Evolutionary conservation across 2,888 invertebrate genomes (phyloP), one percentile per base, ranked within the genome.

Genomic region (Gastrophysa polygoni): DNA sequence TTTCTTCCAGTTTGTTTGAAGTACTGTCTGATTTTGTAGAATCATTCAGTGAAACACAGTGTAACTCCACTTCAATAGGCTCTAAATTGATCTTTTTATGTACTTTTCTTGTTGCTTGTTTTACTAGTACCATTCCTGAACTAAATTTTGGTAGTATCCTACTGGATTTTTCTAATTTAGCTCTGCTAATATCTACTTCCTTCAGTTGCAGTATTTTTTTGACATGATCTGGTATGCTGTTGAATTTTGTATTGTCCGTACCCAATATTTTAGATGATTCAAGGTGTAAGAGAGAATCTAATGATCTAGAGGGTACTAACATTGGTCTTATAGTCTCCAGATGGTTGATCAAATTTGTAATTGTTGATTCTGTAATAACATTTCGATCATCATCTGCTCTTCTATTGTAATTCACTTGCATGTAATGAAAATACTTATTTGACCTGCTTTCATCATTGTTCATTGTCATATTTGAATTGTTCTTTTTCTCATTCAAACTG

Each of bases 281-380:
- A 2, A 57, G 29, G 10, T 50, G 61, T 17, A 66, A 20, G 6
- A 68, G 46, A 1, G 65, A 56, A 38, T 68, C 68, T 29, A 68
- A 48, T 7, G 68, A 68, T 48, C 66, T 56, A 2, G 66, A 61
- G 1, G 59, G 47, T 11, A 50, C 38, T 17, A 52, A 43, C 5
- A 20, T 16, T 8, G 51, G 57, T 47, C 20, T 61, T 2, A 11
- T 18, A 14, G 32, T 18, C 29, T 48, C 29, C 14, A 63, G 29
- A n/a, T 58, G 54, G 8, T 43, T n/a, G 24, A 64, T 57, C 20
- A 60, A 18, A 11, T 59, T 59, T 11, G 43, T 51, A 8, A 64
- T 14, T 3, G 48, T 63, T 11, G 61, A 32, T 34, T 63, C 61
- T 18, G 56, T 61, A 0, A 57, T 50, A 1, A 62, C 21, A 18